Evolutionary conservation across 2,888 invertebrate species (phyloP), one percentile per base, ranked within the genome.

Genomic region (Brachyopa scutellaris): DNA sequence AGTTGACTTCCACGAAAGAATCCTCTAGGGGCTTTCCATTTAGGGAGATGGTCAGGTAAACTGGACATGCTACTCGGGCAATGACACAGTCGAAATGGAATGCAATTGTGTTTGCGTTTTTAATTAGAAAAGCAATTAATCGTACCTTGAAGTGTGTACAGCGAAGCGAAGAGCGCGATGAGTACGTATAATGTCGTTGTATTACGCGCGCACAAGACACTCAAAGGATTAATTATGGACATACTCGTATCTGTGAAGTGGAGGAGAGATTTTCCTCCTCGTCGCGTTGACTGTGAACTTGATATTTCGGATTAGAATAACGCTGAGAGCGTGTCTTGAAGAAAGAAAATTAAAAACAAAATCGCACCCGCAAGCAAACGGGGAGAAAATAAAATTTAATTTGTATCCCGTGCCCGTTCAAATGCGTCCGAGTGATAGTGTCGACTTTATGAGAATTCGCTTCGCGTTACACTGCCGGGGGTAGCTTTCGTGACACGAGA

Each of bases 1-100:
- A 90, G 66, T 89, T 90, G 9, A 90, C 74, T 84, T 88, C 88
- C 36, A 90, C 74, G 2, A 84, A 84, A 1, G 89, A 86, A 19
- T 90, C 89, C 31, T 86, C 84, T 42, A 87, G 59, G 1, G 85
- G 86, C 49, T 88, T 88, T 53, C 88, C 88, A 26, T 85, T 85
- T 55, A 90, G 84, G n/a, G 89, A 88, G 29, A 89, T 85, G 15
- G 88, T 87, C 17, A 90, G 69, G 67, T 87, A 89, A 15, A 90
- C 87, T 23, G 89, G 89, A 73, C 90, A 90, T 29, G 84, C 86
- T 79, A 19, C 8, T 31, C n/a, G n/a, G n/a, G n/a, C n/a, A n/a
- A n/a, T n/a, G n/a, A n/a, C n/a, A n/a, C n/a, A 69, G 36, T 3
- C 38, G 31, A 53, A 47, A 49, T 40, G 11, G 26, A 21, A 19